Percentiles rank a stretch among this genome's conserved stretches.
Conservation (phyloP, 2,888 invertebrate species). For the Augochlorella aurata region DNA sequence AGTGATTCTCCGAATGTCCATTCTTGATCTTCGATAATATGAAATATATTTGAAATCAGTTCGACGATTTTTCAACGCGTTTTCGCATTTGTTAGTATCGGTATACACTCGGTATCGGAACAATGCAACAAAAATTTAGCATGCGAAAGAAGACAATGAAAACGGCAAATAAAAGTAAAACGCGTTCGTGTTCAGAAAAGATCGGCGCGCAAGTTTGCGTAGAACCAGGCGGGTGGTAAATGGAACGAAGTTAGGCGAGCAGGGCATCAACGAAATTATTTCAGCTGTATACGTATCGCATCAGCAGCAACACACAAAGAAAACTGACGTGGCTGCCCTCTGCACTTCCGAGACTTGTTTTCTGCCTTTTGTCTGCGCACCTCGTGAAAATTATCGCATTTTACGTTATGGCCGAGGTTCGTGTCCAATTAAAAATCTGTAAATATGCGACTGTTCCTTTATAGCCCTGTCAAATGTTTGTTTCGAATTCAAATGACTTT, state of each 20-base stretch:
- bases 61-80: too few species aligned
- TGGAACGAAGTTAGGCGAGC: not conserved
- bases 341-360: not conserved
- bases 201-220: not conserved
- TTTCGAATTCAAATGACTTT: slow-evolving; percentile 8
- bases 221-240: not conserved
- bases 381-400: slow-evolving; percentile 8
- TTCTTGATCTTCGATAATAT: too few species aligned
- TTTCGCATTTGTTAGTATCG: too few species aligned
- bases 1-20: too few species aligned
- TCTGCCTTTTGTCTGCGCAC: not conserved
- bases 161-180: not conserved
- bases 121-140: not conserved
- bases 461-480: slow-evolving; percentile 1
- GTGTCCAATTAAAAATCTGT: slow-evolving; percentile 36
- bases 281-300: not conserved
- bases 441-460: not conserved
- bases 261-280: not conserved
- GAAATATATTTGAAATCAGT: too few species aligned
- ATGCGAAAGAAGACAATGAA: not conserved
- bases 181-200: not conserved
- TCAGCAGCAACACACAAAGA: not conserved
- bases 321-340: not conserved
- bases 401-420: not conserved
- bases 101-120: not conserved